Evolutionary conservation across 2,113 vertebrate species (phyloP), one percentile per base, ranked within the genome.

Genomic region (Microtus pennsylvanicus): DNA sequence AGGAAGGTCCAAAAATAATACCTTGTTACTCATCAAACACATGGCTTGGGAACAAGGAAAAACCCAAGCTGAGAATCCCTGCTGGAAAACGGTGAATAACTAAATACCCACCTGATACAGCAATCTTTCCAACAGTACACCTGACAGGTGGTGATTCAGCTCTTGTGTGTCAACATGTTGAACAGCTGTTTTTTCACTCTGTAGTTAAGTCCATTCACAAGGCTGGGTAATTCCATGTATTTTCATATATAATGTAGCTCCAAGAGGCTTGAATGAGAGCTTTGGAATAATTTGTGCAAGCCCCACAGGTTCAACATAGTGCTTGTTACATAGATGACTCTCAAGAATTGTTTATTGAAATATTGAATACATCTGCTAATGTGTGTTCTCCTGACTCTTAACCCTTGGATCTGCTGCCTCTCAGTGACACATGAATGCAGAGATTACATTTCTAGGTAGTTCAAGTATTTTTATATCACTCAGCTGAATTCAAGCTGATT

Each of bases 31-130:
- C 4, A 47, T 38, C 33, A 58, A 92, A 78, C 52, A 58, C 7
- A 83, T 70, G 33, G 9, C 4, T 91, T 72, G 45, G 19, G 55
- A 87, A 28, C 4, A 88, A 80, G 70, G 58, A 88, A 94, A 93
- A 92, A 61, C 87, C 35, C 58, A 28, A 24, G 63, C 9, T 63
- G n/a, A 19, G 35, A 81, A 86, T 90, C 65, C 35, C 88, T 89
- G 87, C 88, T 89, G 69, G 91, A 89, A 96, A 45, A 30, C 2
- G 50, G 7, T 45, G 38, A n/a, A 81, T 92, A 88, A 95, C 50
- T 92, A 61, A 50, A 58, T 86, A 45, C 17, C 33, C 4, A 85
- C 24, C 17, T 13, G 76, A 80, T 74, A 69, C 0, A 87, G 77
- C n/a, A 50, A 82, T 90, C n/a, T 78, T 69, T 89, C 38, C 42